These are phyloP conservation scores for Trichomalopsis sarcophagae DNA, from an alignment of 1,140 invertebrate genomes.

Conservation along the genomic window DNA sequence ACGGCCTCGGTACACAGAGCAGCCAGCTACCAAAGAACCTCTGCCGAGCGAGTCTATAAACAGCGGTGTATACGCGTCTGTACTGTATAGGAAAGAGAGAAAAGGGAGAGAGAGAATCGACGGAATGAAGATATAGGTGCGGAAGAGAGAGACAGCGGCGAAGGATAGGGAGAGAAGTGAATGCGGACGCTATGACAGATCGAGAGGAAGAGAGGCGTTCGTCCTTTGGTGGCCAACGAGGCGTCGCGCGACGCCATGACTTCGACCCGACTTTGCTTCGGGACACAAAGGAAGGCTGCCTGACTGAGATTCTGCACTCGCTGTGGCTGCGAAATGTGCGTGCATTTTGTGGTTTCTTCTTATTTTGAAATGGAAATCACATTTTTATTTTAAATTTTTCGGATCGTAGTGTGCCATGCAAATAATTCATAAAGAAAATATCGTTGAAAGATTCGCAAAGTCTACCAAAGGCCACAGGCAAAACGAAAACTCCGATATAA, in stretches of 20 bases:
- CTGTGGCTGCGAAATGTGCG: background rate
- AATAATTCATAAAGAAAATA: too few species aligned
- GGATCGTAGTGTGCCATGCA: too few species aligned
- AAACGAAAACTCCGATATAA: too few species aligned
- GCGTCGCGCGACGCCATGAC: conserved; percentile 59
- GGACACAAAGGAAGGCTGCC: background rate
- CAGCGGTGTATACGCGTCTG: conserved; percentile 55
- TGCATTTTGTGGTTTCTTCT: too few species aligned
- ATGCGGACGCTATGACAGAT: conserved; percentile 70
- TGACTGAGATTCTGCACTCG: background rate
- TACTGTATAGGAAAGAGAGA: conserved; percentile 63
- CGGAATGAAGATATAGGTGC: conserved; percentile 60
- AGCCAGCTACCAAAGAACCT: conserved; percentile 9
- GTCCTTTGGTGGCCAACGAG: conserved; percentile 69
- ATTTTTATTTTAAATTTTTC: too few species aligned
- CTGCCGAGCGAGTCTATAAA: background rate
- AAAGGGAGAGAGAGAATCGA: conserved; percentile 40
- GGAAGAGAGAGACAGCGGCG: conserved; percentile 60
- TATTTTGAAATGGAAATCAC: too few species aligned
- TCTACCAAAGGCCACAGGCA: too few species aligned
- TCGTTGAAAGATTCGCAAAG: too few species aligned
- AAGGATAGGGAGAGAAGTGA: conserved; percentile 53
- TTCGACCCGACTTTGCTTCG: conserved; percentile 11
- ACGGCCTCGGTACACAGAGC: conserved; percentile 53
- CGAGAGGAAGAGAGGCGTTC: conserved; percentile 60